Conservation (phyloP, 2,888 invertebrate genomes). For the Darwinula stevensoni region DNA sequence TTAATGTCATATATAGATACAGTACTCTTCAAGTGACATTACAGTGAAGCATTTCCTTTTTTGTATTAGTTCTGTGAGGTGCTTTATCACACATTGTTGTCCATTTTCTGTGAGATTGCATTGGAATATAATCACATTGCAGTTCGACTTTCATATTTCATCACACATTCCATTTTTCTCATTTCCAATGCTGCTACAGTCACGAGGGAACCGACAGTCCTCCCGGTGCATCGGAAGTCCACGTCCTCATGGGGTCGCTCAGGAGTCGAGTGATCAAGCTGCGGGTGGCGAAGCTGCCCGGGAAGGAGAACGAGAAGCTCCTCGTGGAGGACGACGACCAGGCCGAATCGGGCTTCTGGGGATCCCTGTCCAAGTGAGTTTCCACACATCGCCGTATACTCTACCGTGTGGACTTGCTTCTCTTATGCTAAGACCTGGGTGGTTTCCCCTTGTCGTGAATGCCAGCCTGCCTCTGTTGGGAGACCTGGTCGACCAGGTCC, state of each 20-base stretch:
- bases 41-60: too few species aligned
- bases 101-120: too few species aligned
- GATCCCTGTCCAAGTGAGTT: constrained; percentile 57
- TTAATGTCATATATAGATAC: too few species aligned
- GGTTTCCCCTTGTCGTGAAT: constrained; percentile 7
- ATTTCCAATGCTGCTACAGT: constrained; percentile 17
- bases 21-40: too few species aligned
- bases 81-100: too few species aligned
- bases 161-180: not conserved
- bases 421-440: too few species aligned
- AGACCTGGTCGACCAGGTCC: too few species aligned
- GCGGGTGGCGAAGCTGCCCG: constrained; percentile 64
- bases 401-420: constrained; percentile 1
- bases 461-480: too few species aligned
- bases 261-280: constrained; percentile 71
- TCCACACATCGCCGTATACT: too few species aligned
- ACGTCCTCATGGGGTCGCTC: constrained; percentile 48
- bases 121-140: too few species aligned
- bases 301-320: constrained; percentile 55
- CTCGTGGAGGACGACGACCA: constrained; percentile 40
- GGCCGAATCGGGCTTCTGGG: constrained; percentile 53
- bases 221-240: constrained; percentile 32
- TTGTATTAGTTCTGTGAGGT: too few species aligned
- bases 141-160: not conserved
- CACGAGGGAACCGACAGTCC: constrained; percentile 47